Base-by-base conservation (phyloP, 64 coral and sea anemone species). In the Cladopsammia gracilis region DNA sequence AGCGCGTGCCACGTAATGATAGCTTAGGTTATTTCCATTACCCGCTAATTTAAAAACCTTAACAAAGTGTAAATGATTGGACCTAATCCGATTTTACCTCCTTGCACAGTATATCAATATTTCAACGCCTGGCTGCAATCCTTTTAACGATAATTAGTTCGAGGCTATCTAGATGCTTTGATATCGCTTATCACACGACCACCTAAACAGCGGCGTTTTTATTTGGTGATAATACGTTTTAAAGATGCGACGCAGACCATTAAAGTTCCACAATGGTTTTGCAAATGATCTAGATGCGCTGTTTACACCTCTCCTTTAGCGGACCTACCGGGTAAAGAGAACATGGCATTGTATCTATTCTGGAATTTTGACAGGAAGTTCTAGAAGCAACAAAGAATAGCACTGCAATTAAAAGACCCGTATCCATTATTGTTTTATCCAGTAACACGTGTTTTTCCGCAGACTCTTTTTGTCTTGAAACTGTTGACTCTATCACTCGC, bases 11-110 rank as follows among this genome's bases (percentile, higher is more conserved):
- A 13, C 7, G 6, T 13, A 64, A n/a, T 48, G 50, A 53, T 77
- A 77, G 75, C 16, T 5, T 0, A 25, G 58, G 48, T 34, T 82
- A 82, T 82, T 82, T 56, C 25, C 58, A 58, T 47, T 82, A 46
- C 15, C 14, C 7, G 20, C 42, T 10, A 65, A 22, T 67, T 50
- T 49, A 50, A 62, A 50, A 24, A 46, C 19, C 13, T 84, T 50
- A 51, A 44, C 61, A 45, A 64, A 64, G 80, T 84, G 62, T 84
- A 25, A 25, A 24, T 68, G 20, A 84, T 68, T 84, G 67, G 42
- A 7, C 13, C 10, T 84, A 68, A 84, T 84, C 46, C 61, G n/a
- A 84, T 84, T 68, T 84, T 22, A 84, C 80, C 44, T 84, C 19
- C 48, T 24, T 25, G 20, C 45, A 22, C 14, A 3, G 11, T 61